These are phyloP conservation scores for Climacteris rufus DNA, from an alignment of 2,113 vertebrate genomes.

Conservation along the genomic window DNA sequence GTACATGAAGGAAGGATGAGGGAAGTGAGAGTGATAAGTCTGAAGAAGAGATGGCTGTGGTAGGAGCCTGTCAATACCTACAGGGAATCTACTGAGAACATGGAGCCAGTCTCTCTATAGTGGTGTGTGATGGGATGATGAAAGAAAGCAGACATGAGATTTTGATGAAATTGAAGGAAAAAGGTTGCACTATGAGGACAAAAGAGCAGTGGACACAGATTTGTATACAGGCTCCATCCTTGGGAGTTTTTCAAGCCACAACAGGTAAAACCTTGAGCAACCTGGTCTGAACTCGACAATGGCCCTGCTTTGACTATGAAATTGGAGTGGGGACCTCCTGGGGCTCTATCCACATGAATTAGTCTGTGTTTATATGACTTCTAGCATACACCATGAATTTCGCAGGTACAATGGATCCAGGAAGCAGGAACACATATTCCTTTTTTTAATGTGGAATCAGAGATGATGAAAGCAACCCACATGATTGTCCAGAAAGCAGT, in stretches of 20 bases:
- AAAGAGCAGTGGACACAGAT: not conserved
- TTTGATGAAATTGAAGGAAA: not conserved
- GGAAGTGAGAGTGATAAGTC: not conserved
- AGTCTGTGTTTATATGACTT: not conserved
- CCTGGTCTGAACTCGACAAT: not conserved
- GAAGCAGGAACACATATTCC: not conserved
- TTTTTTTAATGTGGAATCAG: not conserved
- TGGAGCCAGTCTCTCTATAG: not conserved
- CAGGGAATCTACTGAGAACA: not conserved
- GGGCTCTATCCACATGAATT: not conserved
- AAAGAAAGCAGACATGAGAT: not conserved
- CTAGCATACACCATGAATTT: not conserved
- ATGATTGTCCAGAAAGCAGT: not conserved
- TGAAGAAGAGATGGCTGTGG: not conserved
- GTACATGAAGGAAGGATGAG: fast-evolving
- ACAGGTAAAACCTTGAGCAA: not conserved
- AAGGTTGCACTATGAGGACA: not conserved
- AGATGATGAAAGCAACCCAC: not conserved
- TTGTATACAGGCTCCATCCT: not conserved
- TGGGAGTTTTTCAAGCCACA: not conserved
- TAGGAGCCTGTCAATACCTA: not conserved
- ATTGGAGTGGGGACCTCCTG: not conserved
- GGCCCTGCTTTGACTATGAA: not conserved
- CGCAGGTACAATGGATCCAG: not conserved
- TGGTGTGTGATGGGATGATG: not conserved